Conservation (phyloP, 1,140 invertebrate genomes). For the Luehdorfia chinensis region DNA sequence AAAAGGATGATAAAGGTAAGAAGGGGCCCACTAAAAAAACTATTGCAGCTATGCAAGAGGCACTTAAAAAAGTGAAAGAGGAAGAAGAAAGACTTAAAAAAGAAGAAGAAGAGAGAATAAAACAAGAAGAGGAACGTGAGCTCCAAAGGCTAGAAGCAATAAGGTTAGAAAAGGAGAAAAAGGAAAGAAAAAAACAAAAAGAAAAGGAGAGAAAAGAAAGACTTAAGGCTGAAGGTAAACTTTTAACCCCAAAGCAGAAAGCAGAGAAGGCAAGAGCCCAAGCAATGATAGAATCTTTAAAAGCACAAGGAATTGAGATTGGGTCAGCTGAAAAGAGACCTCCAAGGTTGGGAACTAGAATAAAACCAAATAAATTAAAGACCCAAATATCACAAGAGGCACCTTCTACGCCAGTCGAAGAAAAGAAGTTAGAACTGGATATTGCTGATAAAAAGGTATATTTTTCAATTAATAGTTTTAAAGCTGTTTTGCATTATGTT, state of each 20-base stretch:
- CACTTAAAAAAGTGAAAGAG: slow-evolving; percentile 91
- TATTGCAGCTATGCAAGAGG: slow-evolving; percentile 93
- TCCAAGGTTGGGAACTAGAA: slow-evolving; percentile 84
- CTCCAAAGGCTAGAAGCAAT: slow-evolving; percentile 84
- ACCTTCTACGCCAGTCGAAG: slow-evolving; percentile 69
- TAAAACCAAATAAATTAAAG: slow-evolving; percentile 85
- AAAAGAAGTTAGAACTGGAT: slow-evolving; percentile 78
- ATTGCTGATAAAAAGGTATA: slow-evolving; percentile 76
- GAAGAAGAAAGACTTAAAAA: slow-evolving; percentile 88
- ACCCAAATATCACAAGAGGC: slow-evolving; percentile 75
- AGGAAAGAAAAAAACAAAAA: slow-evolving; percentile 94
- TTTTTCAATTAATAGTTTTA: not conserved
- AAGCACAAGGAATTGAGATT: slow-evolving; percentile 89
- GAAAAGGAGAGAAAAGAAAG: slow-evolving; percentile 96
- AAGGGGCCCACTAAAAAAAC: slow-evolving; percentile 87
- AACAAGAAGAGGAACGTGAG: slow-evolving; percentile 86
- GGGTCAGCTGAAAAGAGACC: slow-evolving; percentile 78
- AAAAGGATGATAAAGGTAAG: slow-evolving; percentile 76
- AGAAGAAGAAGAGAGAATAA: slow-evolving; percentile 90
- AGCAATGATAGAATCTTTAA: slow-evolving; percentile 91
- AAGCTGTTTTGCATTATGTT: not conserved
- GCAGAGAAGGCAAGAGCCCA: slow-evolving; percentile 91
- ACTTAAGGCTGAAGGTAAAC: slow-evolving; percentile 96
- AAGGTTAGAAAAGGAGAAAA: slow-evolving; percentile 89
- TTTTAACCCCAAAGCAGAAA: slow-evolving; percentile 95